Conservation (phyloP, 2,797 vertebrate species). For the Siniperca scherzeri region DNA sequence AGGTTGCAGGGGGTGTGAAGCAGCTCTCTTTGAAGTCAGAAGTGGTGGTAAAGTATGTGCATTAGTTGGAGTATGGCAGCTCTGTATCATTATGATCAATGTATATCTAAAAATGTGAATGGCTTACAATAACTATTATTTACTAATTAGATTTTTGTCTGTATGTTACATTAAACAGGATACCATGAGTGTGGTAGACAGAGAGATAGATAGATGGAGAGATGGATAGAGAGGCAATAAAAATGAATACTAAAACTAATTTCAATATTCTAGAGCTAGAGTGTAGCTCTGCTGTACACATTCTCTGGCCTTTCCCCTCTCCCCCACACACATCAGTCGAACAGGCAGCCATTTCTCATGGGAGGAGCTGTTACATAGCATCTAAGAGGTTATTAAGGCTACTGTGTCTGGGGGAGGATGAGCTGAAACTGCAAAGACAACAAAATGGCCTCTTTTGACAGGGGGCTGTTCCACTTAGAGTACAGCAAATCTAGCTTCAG, state of each 20-base stretch:
- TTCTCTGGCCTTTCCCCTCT: slow-evolving; percentile 32
- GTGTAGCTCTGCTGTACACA: slow-evolving; percentile 1
- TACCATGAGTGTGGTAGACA: not conserved
- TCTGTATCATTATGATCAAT: slow-evolving; percentile 49
- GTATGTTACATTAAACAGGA: not conserved
- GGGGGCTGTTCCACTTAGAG: slow-evolving; percentile 26
- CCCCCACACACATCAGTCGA: slow-evolving; percentile 8
- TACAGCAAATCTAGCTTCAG: slow-evolving; percentile 44
- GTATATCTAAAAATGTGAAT: slow-evolving; percentile 41
- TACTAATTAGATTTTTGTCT: slow-evolving; percentile 3
- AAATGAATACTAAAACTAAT: no score
- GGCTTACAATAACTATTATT: slow-evolving; percentile 43
- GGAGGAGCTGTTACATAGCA: slow-evolving; percentile 68
- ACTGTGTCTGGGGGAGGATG: slow-evolving; percentile 55
- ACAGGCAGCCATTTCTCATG: slow-evolving; percentile 53
- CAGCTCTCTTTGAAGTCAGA: slow-evolving; percentile 62
- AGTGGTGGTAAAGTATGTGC: slow-evolving; percentile 60
- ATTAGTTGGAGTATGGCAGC: slow-evolving; percentile 59
- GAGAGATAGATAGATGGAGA: not conserved
- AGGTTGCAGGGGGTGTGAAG: slow-evolving; percentile 73
- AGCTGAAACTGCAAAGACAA: slow-evolving; percentile 64
- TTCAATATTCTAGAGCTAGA: not conserved
- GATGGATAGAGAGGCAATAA: no score
- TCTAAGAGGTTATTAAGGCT: slow-evolving; percentile 71
- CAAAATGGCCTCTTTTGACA: slow-evolving; percentile 63